Conservation (phyloP, 2,113 vertebrate species). For the Orientallactaga bullata region DNA sequence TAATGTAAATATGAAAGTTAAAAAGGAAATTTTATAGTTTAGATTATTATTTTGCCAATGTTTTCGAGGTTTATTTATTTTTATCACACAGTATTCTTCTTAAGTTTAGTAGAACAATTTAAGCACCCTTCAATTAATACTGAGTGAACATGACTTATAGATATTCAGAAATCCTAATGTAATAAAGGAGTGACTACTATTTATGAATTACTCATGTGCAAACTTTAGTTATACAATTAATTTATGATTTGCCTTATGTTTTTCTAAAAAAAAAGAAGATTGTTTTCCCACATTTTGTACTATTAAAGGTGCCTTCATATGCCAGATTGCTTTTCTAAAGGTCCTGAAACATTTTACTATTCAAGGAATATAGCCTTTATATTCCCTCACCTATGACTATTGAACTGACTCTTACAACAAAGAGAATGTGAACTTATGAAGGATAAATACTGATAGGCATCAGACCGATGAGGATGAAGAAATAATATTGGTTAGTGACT, state of each 20-base stretch:
- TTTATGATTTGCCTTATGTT: background rate
- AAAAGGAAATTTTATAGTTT: background rate
- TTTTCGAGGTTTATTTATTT: background rate
- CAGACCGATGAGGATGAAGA: background rate
- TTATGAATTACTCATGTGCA: background rate
- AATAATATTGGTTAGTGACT: background rate
- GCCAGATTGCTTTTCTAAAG: background rate
- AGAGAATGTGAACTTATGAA: slow-evolving; percentile 1
- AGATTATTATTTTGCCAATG: background rate
- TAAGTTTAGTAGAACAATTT: slow-evolving; percentile 32
- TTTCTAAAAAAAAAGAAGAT: slow-evolving; percentile 4
- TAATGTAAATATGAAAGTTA: slow-evolving; percentile 15
- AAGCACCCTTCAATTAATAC: background rate
- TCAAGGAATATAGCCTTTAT: background rate
- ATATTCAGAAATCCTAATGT: background rate
- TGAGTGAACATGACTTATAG: background rate
- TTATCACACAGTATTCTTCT: background rate
- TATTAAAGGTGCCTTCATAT: background rate
- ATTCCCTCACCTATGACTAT: slow-evolving; percentile 2
- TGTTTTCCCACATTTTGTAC: slow-evolving; percentile 2
- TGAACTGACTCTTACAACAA: background rate
- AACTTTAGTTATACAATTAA: slow-evolving; percentile 17
- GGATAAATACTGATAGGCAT: background rate
- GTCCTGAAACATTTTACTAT: background rate
- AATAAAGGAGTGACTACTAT: background rate